Percentiles rank a stretch among this genome's conserved stretches.
Evolutionary conservation across 2,113 vertebrate species (phyloP).

Genomic region (Hypanus sabinus): DNA sequence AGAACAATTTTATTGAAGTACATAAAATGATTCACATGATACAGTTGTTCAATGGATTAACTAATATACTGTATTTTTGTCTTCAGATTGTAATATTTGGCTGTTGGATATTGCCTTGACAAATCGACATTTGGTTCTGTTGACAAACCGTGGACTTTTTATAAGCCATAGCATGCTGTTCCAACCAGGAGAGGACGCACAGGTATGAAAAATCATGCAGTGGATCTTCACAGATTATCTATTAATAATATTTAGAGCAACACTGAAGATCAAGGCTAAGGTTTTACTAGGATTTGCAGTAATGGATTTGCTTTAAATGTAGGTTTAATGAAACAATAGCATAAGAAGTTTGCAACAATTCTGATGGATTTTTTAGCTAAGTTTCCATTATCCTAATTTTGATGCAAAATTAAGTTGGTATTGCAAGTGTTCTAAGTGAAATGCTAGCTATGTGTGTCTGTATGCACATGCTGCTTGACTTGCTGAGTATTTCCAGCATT

Average conservation of each 20-base stretch:
- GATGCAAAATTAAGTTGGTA: neutral
- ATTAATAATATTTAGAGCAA: neutral
- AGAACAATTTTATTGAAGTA: neutral
- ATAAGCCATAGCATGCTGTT: neutral
- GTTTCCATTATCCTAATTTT: neutral
- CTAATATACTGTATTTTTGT: neutral
- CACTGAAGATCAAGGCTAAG: neutral
- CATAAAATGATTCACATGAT: neutral
- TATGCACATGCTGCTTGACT: no score
- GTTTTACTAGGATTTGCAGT: neutral
- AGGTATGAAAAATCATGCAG: slow-evolving; percentile 1
- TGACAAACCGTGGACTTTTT: slow-evolving; percentile 21
- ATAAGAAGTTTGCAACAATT: neutral
- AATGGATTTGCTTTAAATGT: neutral
- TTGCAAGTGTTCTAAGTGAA: neutral
- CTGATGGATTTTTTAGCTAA: neutral
- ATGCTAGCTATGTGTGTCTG: no score
- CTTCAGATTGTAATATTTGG: neutral
- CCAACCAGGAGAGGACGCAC: neutral
- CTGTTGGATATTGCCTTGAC: neutral
- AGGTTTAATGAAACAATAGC: neutral
- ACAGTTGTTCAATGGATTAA: neutral
- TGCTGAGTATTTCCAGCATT: no score
- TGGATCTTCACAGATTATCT: neutral
- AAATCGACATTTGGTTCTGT: neutral